phyloP scores from a whole-genome alignment of 2,797 vertebrate genomes.

The Clarias pachynema region DNA sequence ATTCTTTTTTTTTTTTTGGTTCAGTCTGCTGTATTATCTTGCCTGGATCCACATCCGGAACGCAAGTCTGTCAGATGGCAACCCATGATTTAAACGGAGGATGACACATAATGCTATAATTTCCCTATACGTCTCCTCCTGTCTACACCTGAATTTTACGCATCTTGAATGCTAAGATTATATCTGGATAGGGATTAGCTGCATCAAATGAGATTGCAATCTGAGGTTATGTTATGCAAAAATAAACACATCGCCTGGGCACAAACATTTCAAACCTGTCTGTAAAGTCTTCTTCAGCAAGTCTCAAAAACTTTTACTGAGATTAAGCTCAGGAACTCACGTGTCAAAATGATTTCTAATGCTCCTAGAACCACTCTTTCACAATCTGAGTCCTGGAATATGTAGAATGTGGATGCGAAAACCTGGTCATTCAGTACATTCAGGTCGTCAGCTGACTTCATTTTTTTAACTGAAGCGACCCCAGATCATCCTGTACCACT shows the following conservation, averaged over 20 bases:
- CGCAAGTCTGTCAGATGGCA: neutral
- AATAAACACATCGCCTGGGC: neutral
- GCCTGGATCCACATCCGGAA: neutral
- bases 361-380: too few relatives aligned
- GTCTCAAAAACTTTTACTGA: too few relatives aligned
- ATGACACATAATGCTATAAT: neutral
- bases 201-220: neutral
- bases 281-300: too few relatives aligned
- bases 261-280: too few relatives aligned
- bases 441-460: too few relatives aligned
- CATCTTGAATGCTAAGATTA: neutral
- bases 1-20: constrained; percentile 3
- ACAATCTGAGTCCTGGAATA: too few relatives aligned
- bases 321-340: too few relatives aligned
- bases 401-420: too few relatives aligned
- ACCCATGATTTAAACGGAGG: neutral
- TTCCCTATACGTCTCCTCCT: neutral
- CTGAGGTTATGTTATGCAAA: neutral
- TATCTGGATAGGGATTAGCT: neutral
- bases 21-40: neutral
- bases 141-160: neutral
- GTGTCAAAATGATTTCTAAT: too few relatives aligned
- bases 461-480: too few relatives aligned
- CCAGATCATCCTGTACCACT: too few relatives aligned
- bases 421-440: too few relatives aligned